phyloP scores from a whole-genome alignment of 2,113 vertebrate species.

The Melierax canorus region DNA sequence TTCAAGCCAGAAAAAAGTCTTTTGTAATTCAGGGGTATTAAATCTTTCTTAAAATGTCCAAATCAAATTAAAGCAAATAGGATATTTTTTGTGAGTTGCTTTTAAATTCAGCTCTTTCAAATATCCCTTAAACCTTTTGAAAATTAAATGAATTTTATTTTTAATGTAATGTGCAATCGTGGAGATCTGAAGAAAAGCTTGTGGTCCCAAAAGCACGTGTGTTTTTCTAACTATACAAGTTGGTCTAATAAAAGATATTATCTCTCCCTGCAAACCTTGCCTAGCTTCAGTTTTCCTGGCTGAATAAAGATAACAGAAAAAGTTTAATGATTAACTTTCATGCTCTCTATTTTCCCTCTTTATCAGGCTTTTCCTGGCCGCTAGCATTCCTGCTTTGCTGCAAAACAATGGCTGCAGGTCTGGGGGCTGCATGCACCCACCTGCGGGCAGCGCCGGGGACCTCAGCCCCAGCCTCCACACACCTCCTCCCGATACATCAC shows the following conservation, averaged over 20 bases:
- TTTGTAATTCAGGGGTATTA: background rate
- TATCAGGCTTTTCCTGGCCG: background rate
- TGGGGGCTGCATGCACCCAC: background rate
- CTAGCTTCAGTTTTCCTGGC: background rate
- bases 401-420: background rate
- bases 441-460: background rate
- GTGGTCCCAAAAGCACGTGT: background rate
- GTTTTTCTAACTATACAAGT: background rate
- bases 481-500: background rate
- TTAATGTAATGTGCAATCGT: background rate
- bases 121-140: background rate
- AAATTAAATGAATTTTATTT: background rate
- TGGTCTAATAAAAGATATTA: background rate
- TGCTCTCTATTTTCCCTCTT: background rate
- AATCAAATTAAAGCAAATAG: background rate
- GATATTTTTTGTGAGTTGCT: background rate
- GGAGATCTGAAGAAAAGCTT: background rate
- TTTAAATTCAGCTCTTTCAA: background rate
- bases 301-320: background rate
- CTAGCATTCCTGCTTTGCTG: background rate
- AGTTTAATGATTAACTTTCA: constrained; percentile 38
- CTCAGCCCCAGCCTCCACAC: background rate
- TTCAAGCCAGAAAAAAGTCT: background rate
- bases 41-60: background rate
- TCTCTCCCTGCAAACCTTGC: background rate